These are phyloP conservation scores for Colletes latitarsis DNA, from an alignment of 1,140 invertebrate species.

Conservation along the genomic window DNA sequence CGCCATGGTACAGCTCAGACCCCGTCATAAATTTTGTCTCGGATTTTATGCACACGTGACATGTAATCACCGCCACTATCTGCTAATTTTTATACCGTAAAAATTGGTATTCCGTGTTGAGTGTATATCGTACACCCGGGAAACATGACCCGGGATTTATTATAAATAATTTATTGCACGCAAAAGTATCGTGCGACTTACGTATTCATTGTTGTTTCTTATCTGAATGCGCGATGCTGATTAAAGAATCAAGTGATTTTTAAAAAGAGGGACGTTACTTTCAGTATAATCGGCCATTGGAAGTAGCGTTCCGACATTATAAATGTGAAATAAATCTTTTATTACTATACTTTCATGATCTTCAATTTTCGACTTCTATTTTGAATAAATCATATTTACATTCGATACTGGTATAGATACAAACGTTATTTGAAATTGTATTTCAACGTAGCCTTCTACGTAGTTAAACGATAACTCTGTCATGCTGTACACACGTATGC, in stretches of 20 bases:
- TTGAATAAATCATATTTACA: too few relatives aligned
- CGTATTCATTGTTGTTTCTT: neutral
- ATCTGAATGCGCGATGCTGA: slow-evolving; percentile 4
- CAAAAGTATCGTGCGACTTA: neutral
- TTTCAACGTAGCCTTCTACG: too few relatives aligned
- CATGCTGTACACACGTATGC: too few relatives aligned
- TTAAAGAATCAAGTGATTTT: slow-evolving; percentile 4
- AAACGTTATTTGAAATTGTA: too few relatives aligned
- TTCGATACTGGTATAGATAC: too few relatives aligned
- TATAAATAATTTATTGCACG: slow-evolving; percentile 35
- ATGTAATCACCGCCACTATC: slow-evolving; percentile 19
- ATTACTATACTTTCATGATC: too few relatives aligned
- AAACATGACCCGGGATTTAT: neutral
- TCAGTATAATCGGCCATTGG: neutral
- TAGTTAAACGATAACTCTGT: too few relatives aligned
- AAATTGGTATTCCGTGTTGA: neutral
- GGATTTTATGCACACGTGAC: slow-evolving; percentile 5
- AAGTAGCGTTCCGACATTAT: too few relatives aligned
- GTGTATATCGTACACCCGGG: neutral
- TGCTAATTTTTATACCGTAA: slow-evolving; percentile 9
- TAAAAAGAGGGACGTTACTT: neutral
- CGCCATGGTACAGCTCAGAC: neutral
- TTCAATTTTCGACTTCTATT: too few relatives aligned
- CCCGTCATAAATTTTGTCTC: slow-evolving; percentile 11
- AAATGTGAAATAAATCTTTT: too few relatives aligned